Base-by-base conservation (phyloP, 1,140 invertebrate species). In the Meteorus sp. region DNA sequence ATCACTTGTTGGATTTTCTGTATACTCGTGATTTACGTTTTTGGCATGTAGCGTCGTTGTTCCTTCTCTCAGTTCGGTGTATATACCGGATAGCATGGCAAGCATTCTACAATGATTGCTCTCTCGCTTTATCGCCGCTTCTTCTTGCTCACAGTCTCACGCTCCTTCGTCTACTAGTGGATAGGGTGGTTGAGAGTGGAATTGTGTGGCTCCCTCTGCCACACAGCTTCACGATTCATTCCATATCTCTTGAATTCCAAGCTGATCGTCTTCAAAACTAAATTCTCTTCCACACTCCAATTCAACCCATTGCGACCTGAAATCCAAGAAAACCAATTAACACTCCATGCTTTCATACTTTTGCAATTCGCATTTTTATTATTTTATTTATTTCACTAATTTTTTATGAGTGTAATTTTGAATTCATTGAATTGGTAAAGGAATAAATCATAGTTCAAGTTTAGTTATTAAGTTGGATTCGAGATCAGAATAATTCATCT, bases 1-100 rank as follows among this genome's bases (percentile, higher is more conserved):
- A 69, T 70, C 67, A 72, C 70, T 72, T 70, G 70, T 72, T 72
- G 70, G 68, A 72, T 72, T 70, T 68, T 61, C 63, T 62, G 59
- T 50, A 52, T 33, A 39, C 33, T 55, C 52, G 55, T 63, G 63
- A 65, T 62, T 67, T 67, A 67, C 59, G 52, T 56, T 53, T 23
- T 41, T 56, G 50, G 51, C 56, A n/a, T 62, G 59, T 50, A 52
- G 6, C 8, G 43, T 55, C 52, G 55, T 63, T 60, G 63, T 62
- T 67, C 65, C 65, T 56, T 45, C 52, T 53, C 29, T 41, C 52
- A 44, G 51, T 54, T 52, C 23, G 45, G 52, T 11, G 13, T 29
- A 27, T 11, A 59, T 52, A 37, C 29, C 5, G 47, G 22, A 59
- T 51, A 59, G 27, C 37, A 39, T 50, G 19, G 56, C 56, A 43